Evolutionary conservation across 2,888 invertebrate species (phyloP), one percentile per base, ranked within the genome.

Genomic region (Dioctria rufipes): DNA sequence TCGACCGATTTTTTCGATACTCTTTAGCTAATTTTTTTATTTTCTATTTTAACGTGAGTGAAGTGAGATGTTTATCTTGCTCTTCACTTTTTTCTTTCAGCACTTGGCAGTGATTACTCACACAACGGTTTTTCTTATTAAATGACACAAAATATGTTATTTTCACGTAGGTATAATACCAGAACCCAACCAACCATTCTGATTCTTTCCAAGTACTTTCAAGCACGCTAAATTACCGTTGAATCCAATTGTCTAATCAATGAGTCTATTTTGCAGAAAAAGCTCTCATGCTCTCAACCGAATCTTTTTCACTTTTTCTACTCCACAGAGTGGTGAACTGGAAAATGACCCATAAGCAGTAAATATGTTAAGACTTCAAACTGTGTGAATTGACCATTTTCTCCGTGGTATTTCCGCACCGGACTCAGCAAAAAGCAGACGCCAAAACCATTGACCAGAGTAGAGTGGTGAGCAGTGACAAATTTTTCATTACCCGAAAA

Each of bases 281-380:
- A 58, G 25, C 58, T 40, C 39, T 42, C 40, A 73, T 39, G 25
- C 51, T 42, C 8, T 13, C 40, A 58, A 73, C 73, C 73, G 58
- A 73, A 73, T 58, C 73, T 73, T 73, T 71, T 73, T 69, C 37
- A 69, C 69, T 69, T 51, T 51, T 69, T 69, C 69, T 69, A 39
- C 51, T 25, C n/a, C 43, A 9, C 9, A 51, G 37, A n/a, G 11
- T n/a, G 4, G 54, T 54, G 11, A 46, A 54, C n/a, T 51, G 25
- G 39, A 69, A 51, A 69, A 69, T 69, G 69, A 69, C 69, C 69
- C 69, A 69, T 39, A 61, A 61, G 39, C 37, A 61, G 37, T 61
- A 61, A 61, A 61, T 61, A n/a, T n/a, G n/a, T n/a, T n/a, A 61
- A 61, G 61, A 61, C 61, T 61, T 61, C 61, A 61, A 61, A 69